These are phyloP conservation scores for Malacoraja senta DNA, from an alignment of 2,797 vertebrate genomes.

Conservation along the genomic window DNA sequence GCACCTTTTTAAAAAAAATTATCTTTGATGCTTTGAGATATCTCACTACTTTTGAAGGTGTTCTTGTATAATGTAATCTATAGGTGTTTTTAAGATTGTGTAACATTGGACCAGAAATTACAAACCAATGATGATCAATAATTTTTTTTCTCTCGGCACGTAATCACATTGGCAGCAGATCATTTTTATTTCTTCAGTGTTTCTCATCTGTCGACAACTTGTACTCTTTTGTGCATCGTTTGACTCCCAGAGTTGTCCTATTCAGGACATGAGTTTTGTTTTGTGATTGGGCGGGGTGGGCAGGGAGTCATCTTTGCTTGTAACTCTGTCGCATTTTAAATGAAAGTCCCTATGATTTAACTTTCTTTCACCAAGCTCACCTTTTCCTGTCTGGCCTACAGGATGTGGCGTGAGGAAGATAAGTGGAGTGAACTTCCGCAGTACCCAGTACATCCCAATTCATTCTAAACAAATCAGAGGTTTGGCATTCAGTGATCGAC, in stretches of 20 bases:
- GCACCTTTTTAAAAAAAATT: no score
- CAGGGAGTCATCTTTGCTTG: neutral
- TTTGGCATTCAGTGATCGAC: constrained; percentile 70
- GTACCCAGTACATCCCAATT: constrained; percentile 83
- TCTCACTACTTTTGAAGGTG: neutral
- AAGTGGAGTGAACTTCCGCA: constrained; percentile 76
- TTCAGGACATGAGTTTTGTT: neutral
- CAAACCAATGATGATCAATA: neutral
- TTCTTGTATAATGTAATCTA: neutral
- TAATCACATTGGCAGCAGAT: neutral
- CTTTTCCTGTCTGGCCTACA: constrained; percentile 46
- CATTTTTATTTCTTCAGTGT: neutral
- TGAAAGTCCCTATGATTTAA: neutral
- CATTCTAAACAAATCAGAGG: constrained; percentile 86
- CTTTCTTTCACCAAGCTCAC: neutral
- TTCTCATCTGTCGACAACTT: neutral
- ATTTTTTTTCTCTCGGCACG: neutral
- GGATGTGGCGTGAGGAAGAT: constrained; percentile 93
- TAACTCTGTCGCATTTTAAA: neutral
- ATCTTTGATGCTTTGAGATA: neutral
- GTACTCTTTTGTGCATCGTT: neutral
- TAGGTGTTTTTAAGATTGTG: neutral
- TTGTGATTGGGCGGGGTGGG: neutral
- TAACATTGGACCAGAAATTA: neutral
- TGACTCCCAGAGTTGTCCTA: neutral